These are phyloP conservation scores for Dryobotodes eremita DNA, from an alignment of 2,888 invertebrate species.

Conservation along the genomic window DNA sequence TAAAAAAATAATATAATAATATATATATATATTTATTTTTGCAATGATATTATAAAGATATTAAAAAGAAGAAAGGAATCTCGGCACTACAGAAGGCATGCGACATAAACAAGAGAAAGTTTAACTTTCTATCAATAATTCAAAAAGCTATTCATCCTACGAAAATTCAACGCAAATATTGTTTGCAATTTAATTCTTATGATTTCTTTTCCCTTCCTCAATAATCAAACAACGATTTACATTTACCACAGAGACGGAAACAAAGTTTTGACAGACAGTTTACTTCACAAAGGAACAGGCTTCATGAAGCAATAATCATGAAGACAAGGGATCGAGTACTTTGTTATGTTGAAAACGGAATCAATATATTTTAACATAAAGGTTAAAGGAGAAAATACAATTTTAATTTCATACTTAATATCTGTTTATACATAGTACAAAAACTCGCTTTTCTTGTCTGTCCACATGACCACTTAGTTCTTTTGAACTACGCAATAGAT, in stretches of 20 bases:
- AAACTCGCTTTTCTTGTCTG: not conserved
- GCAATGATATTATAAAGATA: too few species aligned
- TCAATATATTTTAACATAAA: not conserved
- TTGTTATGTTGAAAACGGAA: not conserved
- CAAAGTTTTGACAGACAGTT: not conserved
- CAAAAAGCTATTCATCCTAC: not conserved
- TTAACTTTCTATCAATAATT: not conserved
- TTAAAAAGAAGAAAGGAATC: not conserved
- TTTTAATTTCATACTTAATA: not conserved
- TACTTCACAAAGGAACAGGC: not conserved
- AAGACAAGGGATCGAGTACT: not conserved
- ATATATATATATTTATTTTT: too few species aligned
- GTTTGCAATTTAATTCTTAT: not conserved
- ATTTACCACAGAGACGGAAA: not conserved
- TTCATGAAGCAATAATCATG: not conserved
- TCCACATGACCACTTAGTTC: not conserved
- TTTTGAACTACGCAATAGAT: not conserved
- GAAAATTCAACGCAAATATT: not conserved
- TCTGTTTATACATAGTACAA: not conserved
- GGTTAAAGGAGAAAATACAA: not conserved
- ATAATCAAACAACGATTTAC: slow-evolving; percentile 1
- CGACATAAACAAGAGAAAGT: not conserved
- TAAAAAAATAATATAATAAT: too few species aligned
- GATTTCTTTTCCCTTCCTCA: not conserved
- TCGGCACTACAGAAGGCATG: not conserved